Conservation (phyloP, 2,888 invertebrate genomes). For the Ernsta delagoae region DNA sequence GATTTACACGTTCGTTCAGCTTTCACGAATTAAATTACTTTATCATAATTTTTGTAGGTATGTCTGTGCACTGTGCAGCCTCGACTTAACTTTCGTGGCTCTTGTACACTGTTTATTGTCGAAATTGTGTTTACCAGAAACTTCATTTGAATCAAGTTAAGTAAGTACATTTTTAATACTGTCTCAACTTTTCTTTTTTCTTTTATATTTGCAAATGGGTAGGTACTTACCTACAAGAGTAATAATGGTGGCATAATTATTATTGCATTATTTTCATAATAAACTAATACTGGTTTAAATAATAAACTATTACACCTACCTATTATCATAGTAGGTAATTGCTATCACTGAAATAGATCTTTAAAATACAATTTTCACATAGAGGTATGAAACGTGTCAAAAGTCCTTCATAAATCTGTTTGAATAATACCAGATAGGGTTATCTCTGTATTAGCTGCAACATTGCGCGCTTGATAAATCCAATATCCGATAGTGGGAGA, state of each 20-base stretch:
- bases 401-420: too few species aligned
- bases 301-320: too few species aligned
- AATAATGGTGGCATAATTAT: too few species aligned
- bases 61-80: background rate
- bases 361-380: too few species aligned
- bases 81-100: slow-evolving; percentile 15
- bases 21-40: slow-evolving; percentile 32
- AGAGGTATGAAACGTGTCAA: too few species aligned
- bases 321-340: too few species aligned
- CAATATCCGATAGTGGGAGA: background rate
- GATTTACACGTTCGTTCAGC: slow-evolving; percentile 29
- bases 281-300: too few species aligned
- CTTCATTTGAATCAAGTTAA: background rate
- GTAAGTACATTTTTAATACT: background rate
- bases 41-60: slow-evolving; percentile 3
- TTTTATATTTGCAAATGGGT: too few species aligned
- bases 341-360: too few species aligned
- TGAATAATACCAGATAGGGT: background rate
- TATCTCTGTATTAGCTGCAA: background rate
- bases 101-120: too few species aligned
- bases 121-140: background rate
- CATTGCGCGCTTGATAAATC: background rate
- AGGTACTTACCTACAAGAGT: too few species aligned
- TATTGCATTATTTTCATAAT: too few species aligned
- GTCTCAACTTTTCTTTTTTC: background rate